Base-by-base conservation (phyloP, 2,113 vertebrate genomes). In the Cnemophilus loriae region DNA sequence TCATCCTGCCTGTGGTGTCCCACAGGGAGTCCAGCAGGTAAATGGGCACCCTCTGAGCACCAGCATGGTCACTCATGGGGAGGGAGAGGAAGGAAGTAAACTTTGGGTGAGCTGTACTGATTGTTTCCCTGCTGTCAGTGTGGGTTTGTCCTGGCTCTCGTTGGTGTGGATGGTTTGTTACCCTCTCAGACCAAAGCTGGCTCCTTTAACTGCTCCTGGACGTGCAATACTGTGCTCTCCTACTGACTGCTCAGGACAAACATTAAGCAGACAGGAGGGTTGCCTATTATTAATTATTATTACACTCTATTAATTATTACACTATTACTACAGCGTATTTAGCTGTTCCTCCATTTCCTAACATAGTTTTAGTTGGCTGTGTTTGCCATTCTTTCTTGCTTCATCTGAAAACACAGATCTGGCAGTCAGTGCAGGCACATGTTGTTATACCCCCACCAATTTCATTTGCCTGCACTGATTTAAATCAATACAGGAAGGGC, bases 161-260 rank as follows among this genome's bases (percentile, higher is more conserved):
- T 50, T 61, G 49, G 27, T 2, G 1, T 20, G 22, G n/a, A 3
- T 26, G 50, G 23, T 60, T 83, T 93, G 10, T 79, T 23, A 13
- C 8, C 5, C 10, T 50, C 28, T 47, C 33, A 41, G 30, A 26
- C 11, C 21, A 16, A 76, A 50, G 17, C n/a, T 49, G 26, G 13
- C 19, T 75, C 26, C 24, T 14, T n/a, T 50, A 0, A 0, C 7
- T 15, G 35, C 30, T 88, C 18, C 41, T 71, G 28, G 41, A 9
- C 1, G 0, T 2, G 4, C 2, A 1, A 9, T 19, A 1, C 17
- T 28, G 27, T 35, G 59, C 10, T 53, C 57, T 73, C 37, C 67
- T 52, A 3, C 27, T 73, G n/a, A 4, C 26, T 3, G 1, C 44
- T 60, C 11, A 14, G 13, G 53, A 20, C 28, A 71, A 70, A 3